phyloP scores from a whole-genome alignment of 2,888 invertebrate genomes.

The Exocentrus adspersus region DNA sequence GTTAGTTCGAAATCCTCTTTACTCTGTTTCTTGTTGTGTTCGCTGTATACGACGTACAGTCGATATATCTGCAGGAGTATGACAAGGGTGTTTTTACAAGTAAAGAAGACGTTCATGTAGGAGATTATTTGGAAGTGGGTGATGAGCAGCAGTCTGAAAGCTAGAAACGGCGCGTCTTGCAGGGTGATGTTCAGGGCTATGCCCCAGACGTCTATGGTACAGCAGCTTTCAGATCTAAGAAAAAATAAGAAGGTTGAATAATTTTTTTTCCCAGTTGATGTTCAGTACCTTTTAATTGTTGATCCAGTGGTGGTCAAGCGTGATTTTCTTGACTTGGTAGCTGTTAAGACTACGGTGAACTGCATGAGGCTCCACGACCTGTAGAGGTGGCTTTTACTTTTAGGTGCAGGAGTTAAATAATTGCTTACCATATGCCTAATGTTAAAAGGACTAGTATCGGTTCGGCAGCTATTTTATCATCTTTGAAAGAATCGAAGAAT shows the following conservation, averaged over 20 bases:
- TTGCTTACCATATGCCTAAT: conserved; percentile 80
- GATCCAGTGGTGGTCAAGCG: conserved; percentile 67
- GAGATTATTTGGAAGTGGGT: conserved; percentile 88
- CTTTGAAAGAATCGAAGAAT: conserved; percentile 96
- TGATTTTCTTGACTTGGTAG: conserved; percentile 83
- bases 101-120: conserved; percentile 97
- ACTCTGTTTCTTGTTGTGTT: conserved; percentile 67
- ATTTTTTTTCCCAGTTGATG: too few relatives aligned
- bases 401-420: not conserved
- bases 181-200: conserved; percentile 88
- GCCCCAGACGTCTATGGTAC: conserved; percentile 89
- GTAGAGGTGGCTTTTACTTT: conserved; percentile 28
- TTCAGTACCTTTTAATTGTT: conserved; percentile 50
- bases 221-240: conserved; percentile 74
- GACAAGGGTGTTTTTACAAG: conserved; percentile 90
- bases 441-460: conserved; percentile 85
- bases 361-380: conserved; percentile 90
- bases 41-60: conserved; percentile 82
- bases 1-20: conserved; percentile 59
- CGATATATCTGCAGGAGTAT: conserved; percentile 76
- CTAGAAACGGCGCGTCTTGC: conserved; percentile 88
- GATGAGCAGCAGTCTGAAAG: conserved; percentile 86
- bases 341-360: conserved; percentile 93
- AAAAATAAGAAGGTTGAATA: too few relatives aligned
- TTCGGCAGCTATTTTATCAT: conserved; percentile 82